Conservation (phyloP, 2,113 vertebrate genomes). For the Myiozetetes cayanensis region DNA sequence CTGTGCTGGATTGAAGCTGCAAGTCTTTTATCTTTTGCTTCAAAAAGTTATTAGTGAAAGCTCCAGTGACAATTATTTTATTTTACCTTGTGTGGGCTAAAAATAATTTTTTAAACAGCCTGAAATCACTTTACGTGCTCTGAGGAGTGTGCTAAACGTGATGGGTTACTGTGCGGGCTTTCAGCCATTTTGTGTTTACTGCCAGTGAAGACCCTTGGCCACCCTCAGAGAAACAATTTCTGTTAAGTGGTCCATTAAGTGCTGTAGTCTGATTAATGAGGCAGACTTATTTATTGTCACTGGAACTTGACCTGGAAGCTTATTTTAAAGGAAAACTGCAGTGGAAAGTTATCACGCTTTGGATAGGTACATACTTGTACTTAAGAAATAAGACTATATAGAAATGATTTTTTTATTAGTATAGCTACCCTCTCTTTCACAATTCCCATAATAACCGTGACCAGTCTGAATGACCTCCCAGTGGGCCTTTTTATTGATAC, state of each 20-base stretch:
- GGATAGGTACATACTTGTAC: background rate
- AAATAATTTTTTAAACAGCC: background rate
- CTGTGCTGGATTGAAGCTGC: background rate
- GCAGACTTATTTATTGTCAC: background rate
- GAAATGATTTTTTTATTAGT: background rate
- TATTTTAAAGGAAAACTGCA: background rate
- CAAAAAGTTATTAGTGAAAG: background rate
- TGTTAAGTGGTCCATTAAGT: slow-evolving; percentile 29
- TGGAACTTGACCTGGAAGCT: slow-evolving; percentile 23
- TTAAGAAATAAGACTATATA: background rate
- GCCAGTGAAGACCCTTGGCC: background rate
- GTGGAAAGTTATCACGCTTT: background rate
- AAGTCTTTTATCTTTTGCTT: background rate
- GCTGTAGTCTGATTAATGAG: background rate
- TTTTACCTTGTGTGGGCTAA: background rate
- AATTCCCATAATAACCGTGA: background rate
- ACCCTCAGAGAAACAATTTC: background rate
- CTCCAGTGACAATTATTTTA: background rate
- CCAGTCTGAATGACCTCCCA: slow-evolving; percentile 10
- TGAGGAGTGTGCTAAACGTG: background rate
- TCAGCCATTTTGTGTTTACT: background rate
- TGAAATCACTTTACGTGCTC: background rate
- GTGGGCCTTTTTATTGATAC: slow-evolving; percentile 41
- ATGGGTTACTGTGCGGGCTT: background rate
- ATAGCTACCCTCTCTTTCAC: background rate